Conservation (phyloP, 2,113 vertebrate species). For the Arizona elegans region DNA sequence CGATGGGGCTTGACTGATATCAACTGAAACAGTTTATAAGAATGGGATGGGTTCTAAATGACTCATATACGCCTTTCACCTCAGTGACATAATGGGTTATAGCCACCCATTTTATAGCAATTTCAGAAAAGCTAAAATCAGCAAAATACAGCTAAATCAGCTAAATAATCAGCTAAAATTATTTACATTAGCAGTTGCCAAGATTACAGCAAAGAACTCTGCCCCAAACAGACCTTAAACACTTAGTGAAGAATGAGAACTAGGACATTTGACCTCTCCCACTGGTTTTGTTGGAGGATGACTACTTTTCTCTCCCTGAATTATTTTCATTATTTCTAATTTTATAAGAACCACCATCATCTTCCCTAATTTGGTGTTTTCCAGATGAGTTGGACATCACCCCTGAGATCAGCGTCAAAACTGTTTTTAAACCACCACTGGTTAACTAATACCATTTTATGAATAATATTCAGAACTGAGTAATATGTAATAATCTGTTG, state of each 20-base stretch:
- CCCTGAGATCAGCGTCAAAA: not conserved
- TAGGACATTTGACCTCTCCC: not conserved
- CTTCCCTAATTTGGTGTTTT: not conserved
- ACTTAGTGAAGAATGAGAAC: not conserved
- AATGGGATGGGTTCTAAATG: not conserved
- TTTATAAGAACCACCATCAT: not conserved
- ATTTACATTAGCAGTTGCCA: not conserved
- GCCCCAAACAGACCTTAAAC: not conserved
- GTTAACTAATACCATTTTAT: not conserved
- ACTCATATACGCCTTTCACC: not conserved
- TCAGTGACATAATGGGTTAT: not conserved
- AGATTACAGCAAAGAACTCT: not conserved
- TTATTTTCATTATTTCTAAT: not conserved
- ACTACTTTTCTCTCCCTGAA: not conserved
- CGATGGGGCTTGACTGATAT: not conserved
- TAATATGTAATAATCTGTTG: not conserved
- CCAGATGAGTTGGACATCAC: not conserved
- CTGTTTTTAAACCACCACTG: not conserved
- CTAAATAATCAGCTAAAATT: no score
- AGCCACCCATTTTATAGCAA: not conserved
- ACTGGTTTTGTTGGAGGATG: not conserved
- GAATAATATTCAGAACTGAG: not conserved
- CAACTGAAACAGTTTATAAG: not conserved
- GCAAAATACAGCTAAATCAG: not conserved
- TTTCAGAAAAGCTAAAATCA: not conserved